Evolutionary conservation across 2,113 vertebrate genomes (phyloP).

Genomic region (Tragelaphus scriptus): DNA sequence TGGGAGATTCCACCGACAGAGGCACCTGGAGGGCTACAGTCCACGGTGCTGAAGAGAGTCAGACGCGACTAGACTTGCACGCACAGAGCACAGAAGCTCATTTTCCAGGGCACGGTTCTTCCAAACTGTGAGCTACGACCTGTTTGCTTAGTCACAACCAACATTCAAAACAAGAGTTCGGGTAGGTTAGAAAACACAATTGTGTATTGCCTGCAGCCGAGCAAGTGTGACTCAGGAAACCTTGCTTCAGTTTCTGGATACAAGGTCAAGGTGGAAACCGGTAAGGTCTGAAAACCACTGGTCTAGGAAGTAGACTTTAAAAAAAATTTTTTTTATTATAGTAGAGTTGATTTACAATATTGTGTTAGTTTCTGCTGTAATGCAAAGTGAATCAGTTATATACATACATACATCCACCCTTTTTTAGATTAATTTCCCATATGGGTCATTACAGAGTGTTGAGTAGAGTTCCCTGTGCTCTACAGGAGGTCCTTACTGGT

Average conservation of each 20-base stretch:
- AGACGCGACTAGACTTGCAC: background rate
- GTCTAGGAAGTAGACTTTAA: background rate
- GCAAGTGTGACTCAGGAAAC: background rate
- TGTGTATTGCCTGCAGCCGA: no score
- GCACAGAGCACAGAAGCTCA: background rate
- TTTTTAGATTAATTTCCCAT: background rate
- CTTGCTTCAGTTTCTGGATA: background rate
- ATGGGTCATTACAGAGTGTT: background rate
- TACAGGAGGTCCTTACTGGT: background rate
- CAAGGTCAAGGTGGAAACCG: background rate
- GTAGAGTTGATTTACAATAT: background rate
- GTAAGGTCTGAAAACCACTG: background rate
- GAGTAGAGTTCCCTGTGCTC: background rate
- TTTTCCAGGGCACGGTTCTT: background rate
- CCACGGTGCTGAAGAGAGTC: background rate
- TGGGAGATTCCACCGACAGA: background rate
- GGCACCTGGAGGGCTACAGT: background rate
- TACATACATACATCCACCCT: background rate
- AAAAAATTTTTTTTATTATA: background rate
- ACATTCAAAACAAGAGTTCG: background rate
- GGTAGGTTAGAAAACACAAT: background rate
- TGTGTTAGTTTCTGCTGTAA: background rate
- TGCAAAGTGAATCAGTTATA: background rate
- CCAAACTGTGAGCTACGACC: background rate
- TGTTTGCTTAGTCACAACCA: background rate